Evolutionary conservation across 2,888 invertebrate genomes (phyloP), one percentile per base, ranked within the genome.

Genomic region (Oscheius sp.): DNA sequence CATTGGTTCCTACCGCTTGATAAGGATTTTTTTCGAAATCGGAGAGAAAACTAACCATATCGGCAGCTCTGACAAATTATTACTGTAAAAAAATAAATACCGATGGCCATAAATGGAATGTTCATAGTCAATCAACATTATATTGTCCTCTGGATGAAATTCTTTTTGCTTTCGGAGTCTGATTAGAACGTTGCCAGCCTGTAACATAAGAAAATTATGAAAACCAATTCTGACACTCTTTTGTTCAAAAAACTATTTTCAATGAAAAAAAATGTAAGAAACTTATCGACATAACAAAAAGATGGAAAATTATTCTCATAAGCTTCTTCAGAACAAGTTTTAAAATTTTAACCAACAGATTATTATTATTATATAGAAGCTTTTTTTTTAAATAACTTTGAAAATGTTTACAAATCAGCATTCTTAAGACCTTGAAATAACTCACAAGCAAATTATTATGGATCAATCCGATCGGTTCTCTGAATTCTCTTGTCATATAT

Each of bases 381-480:
- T n/a, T n/a, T n/a, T n/a, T n/a, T n/a, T n/a, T n/a, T n/a, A n/a
- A n/a, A n/a, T n/a, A n/a, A n/a, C n/a, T n/a, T n/a, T n/a, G n/a
- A n/a, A n/a, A n/a, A n/a, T n/a, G n/a, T n/a, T n/a, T n/a, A n/a
- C n/a, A n/a, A n/a, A n/a, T n/a, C n/a, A n/a, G n/a, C n/a, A n/a
- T n/a, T n/a, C n/a, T n/a, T n/a, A n/a, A n/a, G n/a, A n/a, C n/a
- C n/a, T n/a, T n/a, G 6, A 26, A 47, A 54, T 14, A 32, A 44
- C 59, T 59, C 44, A 59, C 59, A 2, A 59, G 44, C 1, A 59
- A 9, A 14, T 59, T 30, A n/a, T 59, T 59, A 20, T 59, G 41
- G 9, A 59, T 24, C 2, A 59, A 44, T 9, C n/a, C 9, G n/a
- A 26, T 41, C 14, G 59, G 59, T 20, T 33, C 32, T 5, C 28